phyloP scores from a whole-genome alignment of 2,888 invertebrate genomes.

The Ectropis crepuscularia region DNA sequence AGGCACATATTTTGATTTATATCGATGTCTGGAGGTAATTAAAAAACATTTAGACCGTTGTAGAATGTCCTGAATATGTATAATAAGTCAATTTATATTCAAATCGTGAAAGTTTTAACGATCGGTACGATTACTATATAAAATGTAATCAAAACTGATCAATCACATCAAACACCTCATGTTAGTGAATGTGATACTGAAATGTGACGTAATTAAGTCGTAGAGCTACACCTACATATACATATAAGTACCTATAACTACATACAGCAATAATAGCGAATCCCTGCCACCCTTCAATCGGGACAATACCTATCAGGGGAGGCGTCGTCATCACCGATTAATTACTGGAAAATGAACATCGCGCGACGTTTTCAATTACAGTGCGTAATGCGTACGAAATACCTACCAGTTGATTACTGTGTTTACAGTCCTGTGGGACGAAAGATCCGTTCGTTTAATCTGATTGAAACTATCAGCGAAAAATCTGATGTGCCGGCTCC shows the following conservation, averaged over 20 bases:
- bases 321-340: constrained; percentile 79
- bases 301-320: constrained; percentile 37
- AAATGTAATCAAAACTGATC: too few species aligned
- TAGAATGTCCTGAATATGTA: too few species aligned
- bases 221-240: background rate
- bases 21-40: too few species aligned
- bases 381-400: constrained; percentile 49
- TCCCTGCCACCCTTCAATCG: constrained; percentile 27
- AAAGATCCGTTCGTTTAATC: constrained; percentile 25
- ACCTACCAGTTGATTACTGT: constrained; percentile 44
- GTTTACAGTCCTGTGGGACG: constrained; percentile 45
- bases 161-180: too few species aligned
- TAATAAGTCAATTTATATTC: too few species aligned
- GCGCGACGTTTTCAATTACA: constrained; percentile 80
- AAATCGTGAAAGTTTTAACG: too few species aligned
- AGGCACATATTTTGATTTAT: too few species aligned
- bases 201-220: background rate
- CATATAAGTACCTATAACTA: background rate
- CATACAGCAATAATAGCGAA: constrained; percentile 7
- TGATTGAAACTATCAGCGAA: constrained; percentile 26
- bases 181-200: too few species aligned
- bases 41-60: too few species aligned
- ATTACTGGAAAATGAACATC: constrained; percentile 83
- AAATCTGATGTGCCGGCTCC: background rate
- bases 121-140: too few species aligned